Evolutionary conservation across 2,797 vertebrate genomes (phyloP), one percentile per base, ranked within the genome.

Genomic region (Chiroxiphia lanceolata): DNA sequence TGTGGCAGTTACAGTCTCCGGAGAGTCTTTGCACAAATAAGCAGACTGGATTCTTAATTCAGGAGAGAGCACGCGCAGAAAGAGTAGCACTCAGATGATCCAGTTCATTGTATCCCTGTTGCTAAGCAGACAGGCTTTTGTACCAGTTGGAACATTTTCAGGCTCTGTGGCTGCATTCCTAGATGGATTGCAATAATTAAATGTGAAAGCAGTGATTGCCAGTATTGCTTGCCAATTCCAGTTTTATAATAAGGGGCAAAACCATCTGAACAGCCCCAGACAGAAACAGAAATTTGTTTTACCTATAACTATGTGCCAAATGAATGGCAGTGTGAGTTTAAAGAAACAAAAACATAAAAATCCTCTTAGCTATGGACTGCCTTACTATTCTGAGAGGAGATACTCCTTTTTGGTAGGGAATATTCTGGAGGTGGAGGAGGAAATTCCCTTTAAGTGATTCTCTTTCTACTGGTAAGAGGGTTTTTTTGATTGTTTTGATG

Each of bases 101-200:
- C 75, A 20, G 19, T 67, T 92, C 78, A 85, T 81, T 92, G 78
- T 94, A 54, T 83, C 50, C 45, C 68, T 89, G 96, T 96, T 97
- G 94, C 96, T 96, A 96, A 94, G 93, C 92, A 95, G 74, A 74
- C 82, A 81, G 89, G 71, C 83, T 93, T 95, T 94, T 96, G 87
- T 93, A 95, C 89, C 78, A 93, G 42, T 93, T 96, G 96, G 93
- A 97, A 80, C 12, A 1, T 83, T 93, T 95, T 94, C 93, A 83
- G 79, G 48, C 57, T 95, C 53, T 80, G 45, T 95, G 92, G 89
- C 81, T 96, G 78, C 50, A 38, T 91, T 97, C 83, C 94, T 94
- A 91, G 92, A 94, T 89, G 92, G 92, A 84, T 60, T 93, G 87
- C 90, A 94, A 84, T 95, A 95, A 94, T 93, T 89, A 94, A 93